Percentiles rank a stretch among this genome's conserved stretches.
Evolutionary conservation across 2,797 vertebrate species (phyloP).

Genomic region (Apodemus agrarius): DNA sequence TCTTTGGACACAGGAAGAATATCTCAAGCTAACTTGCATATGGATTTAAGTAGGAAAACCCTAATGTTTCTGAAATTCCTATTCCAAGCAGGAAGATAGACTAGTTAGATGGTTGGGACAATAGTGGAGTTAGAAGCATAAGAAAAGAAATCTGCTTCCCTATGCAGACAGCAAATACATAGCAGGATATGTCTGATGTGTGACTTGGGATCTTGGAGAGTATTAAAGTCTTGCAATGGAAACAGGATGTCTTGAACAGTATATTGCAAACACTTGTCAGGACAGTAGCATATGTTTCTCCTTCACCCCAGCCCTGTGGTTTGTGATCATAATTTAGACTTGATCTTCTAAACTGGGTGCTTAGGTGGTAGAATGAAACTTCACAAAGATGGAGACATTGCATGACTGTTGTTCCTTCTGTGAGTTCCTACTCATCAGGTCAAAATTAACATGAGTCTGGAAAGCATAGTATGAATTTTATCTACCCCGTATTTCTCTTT

Average conservation of each 20-base stretch:
- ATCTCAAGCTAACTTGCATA: background rate
- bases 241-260: background rate
- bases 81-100: background rate
- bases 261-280: background rate
- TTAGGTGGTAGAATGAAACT: no score
- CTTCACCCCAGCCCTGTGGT: background rate
- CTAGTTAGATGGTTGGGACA: background rate
- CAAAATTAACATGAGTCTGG: background rate
- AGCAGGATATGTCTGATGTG: background rate
- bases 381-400: background rate
- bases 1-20: background rate
- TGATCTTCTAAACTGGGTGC: background rate
- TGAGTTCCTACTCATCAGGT: no score
- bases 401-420: background rate
- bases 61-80: background rate
- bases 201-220: background rate
- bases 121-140: no score
- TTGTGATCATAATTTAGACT: background rate
- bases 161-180: background rate
- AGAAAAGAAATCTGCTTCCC: background rate
- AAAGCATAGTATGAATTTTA: background rate
- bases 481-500: background rate
- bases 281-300: background rate
- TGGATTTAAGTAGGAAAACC: background rate
- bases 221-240: background rate